These are phyloP conservation scores for Trichoplusia ni DNA, from an alignment of 1,140 invertebrate genomes.

Conservation along the genomic window DNA sequence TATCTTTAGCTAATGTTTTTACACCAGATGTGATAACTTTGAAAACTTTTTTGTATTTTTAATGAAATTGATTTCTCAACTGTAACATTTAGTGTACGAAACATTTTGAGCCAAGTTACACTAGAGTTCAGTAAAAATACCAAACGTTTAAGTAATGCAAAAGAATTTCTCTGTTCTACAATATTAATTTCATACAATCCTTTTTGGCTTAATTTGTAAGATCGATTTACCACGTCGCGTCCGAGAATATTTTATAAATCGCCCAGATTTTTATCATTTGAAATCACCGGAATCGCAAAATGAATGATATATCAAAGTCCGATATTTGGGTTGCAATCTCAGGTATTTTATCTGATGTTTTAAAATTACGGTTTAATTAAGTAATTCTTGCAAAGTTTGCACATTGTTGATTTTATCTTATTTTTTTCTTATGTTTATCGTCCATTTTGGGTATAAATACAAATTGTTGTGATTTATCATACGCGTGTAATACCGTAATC, in stretches of 20 bases:
- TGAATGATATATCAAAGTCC: slow-evolving; percentile 69
- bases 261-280: slow-evolving; percentile 56
- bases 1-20: no score
- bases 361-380: slow-evolving; percentile 53
- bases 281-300: slow-evolving; percentile 38
- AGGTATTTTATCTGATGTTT: slow-evolving; percentile 66
- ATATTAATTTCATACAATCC: slow-evolving; percentile 5
- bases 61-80: no score
- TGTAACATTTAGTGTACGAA: no score
- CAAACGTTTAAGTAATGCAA: no score
- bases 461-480: slow-evolving; percentile 28
- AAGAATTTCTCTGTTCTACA: not conserved
- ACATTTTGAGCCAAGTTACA: no score
- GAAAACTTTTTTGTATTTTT: no score
- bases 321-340: slow-evolving; percentile 62
- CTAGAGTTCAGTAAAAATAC: no score
- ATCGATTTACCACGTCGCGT: slow-evolving; percentile 57
- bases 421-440: slow-evolving; percentile 1
- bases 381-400: slow-evolving; percentile 47
- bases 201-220: slow-evolving; percentile 50
- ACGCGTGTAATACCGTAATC: slow-evolving; percentile 24
- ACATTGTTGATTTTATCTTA: slow-evolving; percentile 44
- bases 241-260: slow-evolving; percentile 59
- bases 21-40: no score
- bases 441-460: slow-evolving; percentile 23